A percentile compares a stretch with the other conserved stretches of the same genome.
These are phyloP conservation scores for Cylloceria caligata DNA, from an alignment of 2,888 invertebrate genomes.

Conservation along the genomic window DNA sequence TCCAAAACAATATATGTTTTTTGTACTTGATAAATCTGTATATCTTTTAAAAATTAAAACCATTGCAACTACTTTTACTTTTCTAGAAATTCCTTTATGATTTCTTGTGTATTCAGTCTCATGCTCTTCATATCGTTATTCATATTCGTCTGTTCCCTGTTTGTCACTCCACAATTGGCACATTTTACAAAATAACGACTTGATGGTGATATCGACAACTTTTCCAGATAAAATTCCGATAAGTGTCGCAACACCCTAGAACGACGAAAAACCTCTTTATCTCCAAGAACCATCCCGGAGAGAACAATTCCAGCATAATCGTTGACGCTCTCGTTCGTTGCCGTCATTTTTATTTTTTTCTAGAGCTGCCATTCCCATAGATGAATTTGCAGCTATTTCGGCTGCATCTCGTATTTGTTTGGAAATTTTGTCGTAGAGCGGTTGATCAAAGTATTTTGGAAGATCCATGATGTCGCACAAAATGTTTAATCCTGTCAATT, in stretches of 20 bases:
- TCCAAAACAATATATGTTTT: too few species aligned
- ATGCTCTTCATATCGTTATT: conserved; percentile 22
- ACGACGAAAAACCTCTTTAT: conserved; percentile 17
- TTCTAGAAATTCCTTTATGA: too few species aligned
- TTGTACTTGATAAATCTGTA: too few species aligned
- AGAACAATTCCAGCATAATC: conserved; percentile 26
- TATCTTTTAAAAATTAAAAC: too few species aligned
- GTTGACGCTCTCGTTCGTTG: conserved; percentile 23
- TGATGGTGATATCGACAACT: conserved; percentile 12
- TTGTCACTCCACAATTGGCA: conserved; percentile 23
- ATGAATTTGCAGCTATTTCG: conserved; percentile 31
- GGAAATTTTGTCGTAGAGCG: conserved; percentile 10
- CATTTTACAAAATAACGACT: conserved; percentile 8
- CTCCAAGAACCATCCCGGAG: conserved; percentile 25
- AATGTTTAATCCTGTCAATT: conserved; percentile 19
- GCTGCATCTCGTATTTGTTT: conserved; percentile 29
- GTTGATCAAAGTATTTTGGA: conserved; percentile 23
- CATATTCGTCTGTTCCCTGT: conserved; percentile 39
- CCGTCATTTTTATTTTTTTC: conserved; percentile 38
- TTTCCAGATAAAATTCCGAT: conserved; percentile 24
- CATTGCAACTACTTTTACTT: too few species aligned
- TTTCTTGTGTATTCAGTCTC: conserved; percentile 22
- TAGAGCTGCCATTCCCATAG: conserved; percentile 35
- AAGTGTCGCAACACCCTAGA: conserved; percentile 20
- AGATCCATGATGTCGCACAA: conserved; percentile 25